A percentile compares a stretch with the other conserved stretches of the same genome.
Evolutionary conservation across 2,797 vertebrate species (phyloP).

Genomic region (Sebastes diploproa): DNA sequence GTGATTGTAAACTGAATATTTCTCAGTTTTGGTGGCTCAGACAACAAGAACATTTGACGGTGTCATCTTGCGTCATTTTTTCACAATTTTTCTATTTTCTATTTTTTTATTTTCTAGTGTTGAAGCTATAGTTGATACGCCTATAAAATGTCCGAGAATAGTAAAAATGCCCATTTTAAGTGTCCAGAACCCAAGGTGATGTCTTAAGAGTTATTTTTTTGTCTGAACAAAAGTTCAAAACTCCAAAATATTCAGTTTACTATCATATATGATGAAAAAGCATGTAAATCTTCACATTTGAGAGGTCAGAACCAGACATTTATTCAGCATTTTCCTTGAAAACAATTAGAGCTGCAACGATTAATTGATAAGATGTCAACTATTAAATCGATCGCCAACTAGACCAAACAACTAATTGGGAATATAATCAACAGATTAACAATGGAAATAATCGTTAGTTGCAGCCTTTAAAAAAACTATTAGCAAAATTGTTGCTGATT

Average conservation of each 20-base stretch:
- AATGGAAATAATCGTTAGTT: too few species aligned
- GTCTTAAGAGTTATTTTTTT: not conserved
- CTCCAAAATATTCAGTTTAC: not conserved
- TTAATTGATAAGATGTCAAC: too few species aligned
- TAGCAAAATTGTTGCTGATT: not conserved
- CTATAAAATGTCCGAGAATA: not conserved
- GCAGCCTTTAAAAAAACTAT: too few species aligned
- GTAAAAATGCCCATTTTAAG: not conserved
- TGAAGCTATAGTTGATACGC: not conserved
- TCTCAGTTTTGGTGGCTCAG: not conserved
- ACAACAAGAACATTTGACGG: not conserved
- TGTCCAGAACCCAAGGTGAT: not conserved
- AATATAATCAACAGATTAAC: too few species aligned
- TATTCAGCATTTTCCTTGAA: not conserved
- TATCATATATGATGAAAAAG: not conserved
- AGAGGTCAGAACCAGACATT: not conserved
- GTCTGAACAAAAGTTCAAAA: not conserved
- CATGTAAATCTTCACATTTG: not conserved
- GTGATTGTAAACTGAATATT: not conserved
- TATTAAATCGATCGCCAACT: too few species aligned
- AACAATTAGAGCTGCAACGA: not conserved
- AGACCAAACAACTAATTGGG: too few species aligned
- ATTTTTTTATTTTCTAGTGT: not conserved
- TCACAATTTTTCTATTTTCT: not conserved
- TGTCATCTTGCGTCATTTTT: not conserved